Evolutionary conservation across 2,888 invertebrate species (phyloP).

Genomic region (Coelinius sp.): DNA sequence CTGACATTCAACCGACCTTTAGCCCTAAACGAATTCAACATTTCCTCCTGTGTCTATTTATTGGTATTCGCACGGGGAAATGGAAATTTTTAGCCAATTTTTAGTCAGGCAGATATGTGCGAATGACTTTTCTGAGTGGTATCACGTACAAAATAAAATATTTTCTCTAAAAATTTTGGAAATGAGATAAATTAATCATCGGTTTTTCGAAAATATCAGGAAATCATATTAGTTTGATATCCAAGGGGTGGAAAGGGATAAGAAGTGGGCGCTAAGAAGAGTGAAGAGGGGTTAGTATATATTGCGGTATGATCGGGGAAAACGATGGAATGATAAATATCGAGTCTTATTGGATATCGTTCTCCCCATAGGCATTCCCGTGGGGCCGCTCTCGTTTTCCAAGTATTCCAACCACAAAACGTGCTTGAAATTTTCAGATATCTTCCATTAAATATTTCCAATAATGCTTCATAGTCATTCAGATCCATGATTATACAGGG

Average conservation of each 20-base stretch:
- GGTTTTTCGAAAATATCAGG: not conserved
- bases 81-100: not conserved
- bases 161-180: too few species aligned
- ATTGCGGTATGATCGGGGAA: conserved; percentile 31
- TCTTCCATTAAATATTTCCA: conserved; percentile 11
- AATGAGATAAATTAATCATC: too few species aligned
- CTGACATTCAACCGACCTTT: not conserved
- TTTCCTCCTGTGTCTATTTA: not conserved
- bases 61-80: not conserved
- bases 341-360: conserved; percentile 37
- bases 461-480: not conserved
- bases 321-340: conserved; percentile 38
- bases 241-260: not conserved
- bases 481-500: not conserved
- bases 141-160: too few species aligned
- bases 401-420: conserved; percentile 28
- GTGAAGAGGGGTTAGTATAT: conserved; percentile 27
- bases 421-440: conserved; percentile 35
- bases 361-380: conserved; percentile 26
- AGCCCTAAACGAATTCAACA: conserved; percentile 18
- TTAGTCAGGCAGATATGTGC: too few species aligned
- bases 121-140: too few species aligned
- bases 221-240: conserved; percentile 1
- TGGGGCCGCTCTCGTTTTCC: conserved; percentile 6
- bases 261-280: not conserved